Base-by-base conservation (phyloP, 1,140 invertebrate genomes). In the Aporrectodea caliginosa region DNA sequence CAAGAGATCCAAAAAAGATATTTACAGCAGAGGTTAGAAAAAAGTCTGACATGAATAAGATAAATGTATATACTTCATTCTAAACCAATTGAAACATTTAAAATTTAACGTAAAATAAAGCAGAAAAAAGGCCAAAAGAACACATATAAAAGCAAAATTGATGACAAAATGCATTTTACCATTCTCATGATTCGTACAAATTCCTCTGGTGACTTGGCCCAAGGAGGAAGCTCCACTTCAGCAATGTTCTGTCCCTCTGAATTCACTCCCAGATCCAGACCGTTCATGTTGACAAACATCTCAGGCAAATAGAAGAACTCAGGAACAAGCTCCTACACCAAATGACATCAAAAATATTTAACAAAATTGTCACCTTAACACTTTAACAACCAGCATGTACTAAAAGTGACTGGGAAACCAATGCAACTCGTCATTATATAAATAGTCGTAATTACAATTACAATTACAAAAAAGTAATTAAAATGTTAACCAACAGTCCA, bases 271-370 rank as follows among this genome's bases (percentile, higher is more conserved):
- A 99, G 89, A 71, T 94, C 91, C 89, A 95, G 98, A 82, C 88
- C 91, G 91, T 92, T 97, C 83, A 90, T 90, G 88, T 99, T 99
- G 33, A 94, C 92, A 82, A 99, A 93, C 94, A 99, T 98, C 90
- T 99, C 98, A n/a, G 97, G 97, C 79, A 99, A 90, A 90, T 97
- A 99, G 89, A 97, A 99, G 86, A 99, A 94, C 88, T 99, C 98
- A 0, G 98, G 98, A 84, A 99, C 97, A 72, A 99, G 88, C 43
- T 58, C 43, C 43, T 58, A 98, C 43, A 58, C 22, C 6, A 58
- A 58, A 22, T 58, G 43, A 58, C 6, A 58, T 58, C 43, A 58
- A 58, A 58, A 58, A 58, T 22, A 58, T 58, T 58, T 12, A 58
- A 58, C 43, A 58, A 6, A 58, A 58, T 58, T 58, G 6, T 58